A percentile compares a stretch with the other conserved stretches of the same genome.
Conservation (phyloP, 2,888 invertebrate species). For the Phanerotoma sp. region DNA sequence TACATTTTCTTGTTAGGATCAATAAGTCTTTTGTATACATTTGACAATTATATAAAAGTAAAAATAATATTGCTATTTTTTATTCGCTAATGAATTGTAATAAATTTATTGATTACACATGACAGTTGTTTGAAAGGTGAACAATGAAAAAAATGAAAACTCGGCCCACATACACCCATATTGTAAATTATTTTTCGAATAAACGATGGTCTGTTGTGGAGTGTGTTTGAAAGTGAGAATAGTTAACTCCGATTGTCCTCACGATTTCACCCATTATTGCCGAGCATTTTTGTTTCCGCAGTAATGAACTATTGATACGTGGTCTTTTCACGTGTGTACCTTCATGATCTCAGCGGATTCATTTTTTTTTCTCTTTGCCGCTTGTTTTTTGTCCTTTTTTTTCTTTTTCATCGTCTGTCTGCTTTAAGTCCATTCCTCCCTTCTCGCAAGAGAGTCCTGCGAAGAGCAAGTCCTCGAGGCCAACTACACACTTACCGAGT, state of each 20-base stretch:
- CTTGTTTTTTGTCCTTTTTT: not conserved
- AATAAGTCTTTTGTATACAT: not conserved
- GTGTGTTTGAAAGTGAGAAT: slow-evolving; percentile 10
- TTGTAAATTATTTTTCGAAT: slow-evolving; percentile 5
- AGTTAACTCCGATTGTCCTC: slow-evolving; percentile 20
- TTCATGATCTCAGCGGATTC: slow-evolving; percentile 7
- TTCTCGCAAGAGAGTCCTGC: not conserved
- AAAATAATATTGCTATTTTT: not conserved
- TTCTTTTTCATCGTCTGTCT: not conserved
- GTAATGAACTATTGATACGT: slow-evolving; percentile 55
- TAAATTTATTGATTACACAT: slow-evolving; percentile 2
- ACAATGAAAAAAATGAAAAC: not conserved
- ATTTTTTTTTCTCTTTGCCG: not conserved
- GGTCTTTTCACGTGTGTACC: slow-evolving; percentile 13
- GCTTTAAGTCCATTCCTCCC: not conserved
- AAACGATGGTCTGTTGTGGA: not conserved
- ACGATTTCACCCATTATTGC: slow-evolving; percentile 39
- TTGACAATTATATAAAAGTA: not conserved
- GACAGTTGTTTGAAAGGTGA: not conserved
- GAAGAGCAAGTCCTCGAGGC: slow-evolving; percentile 10
- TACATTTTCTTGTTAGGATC: slow-evolving; percentile 3
- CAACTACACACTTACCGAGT: slow-evolving; percentile 32
- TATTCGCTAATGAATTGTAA: slow-evolving; percentile 3
- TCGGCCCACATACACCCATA: slow-evolving; percentile 5
- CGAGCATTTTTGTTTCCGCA: slow-evolving; percentile 49